Evolutionary conservation across 2,888 invertebrate genomes (phyloP), one percentile per base, ranked within the genome.

Genomic region (Andrena flavipes): DNA sequence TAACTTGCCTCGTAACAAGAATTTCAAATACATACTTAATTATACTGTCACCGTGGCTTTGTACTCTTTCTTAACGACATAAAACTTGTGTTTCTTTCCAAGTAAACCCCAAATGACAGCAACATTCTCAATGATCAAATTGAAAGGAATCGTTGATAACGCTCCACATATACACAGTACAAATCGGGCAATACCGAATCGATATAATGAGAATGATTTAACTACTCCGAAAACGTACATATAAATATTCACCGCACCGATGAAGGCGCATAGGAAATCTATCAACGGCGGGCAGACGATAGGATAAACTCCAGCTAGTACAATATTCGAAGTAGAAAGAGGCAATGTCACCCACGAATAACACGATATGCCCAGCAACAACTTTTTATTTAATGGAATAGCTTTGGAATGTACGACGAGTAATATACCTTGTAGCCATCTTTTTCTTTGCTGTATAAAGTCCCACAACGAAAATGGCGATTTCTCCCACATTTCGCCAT

Each of bases 401-500:
- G 96, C 95, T 92, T 97, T 97, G 75, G 98, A 97, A 94, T 98
- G 98, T 64, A 98, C 98, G 29, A 98, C 98, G 82, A 98, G 95
- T 29, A 98, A 95, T 90, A 98, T 98, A 92, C 98, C 98, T 95
- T 98, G 98, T 72, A 99, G 96, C 99, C 99, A 99, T 72, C 99
- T 96, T 93, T 99, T 99, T 78, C 99, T 95, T 93, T 99, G 99
- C 94, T 99, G 99, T 88, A 99, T 96, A 91, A 99, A 98, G 94
- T 99, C 99, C 96, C 97, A 97, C 48, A 99, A 94, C 1, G 98
- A 98, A 94, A 99, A 99, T 2, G 99, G 99, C 6, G 98, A 98
- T 93, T 99, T 99, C 93, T 99, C 99, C 97, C 99, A 99, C 99
- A 99, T 99, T 95, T 99, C 99, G 67, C 99, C 99, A 94, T 99